A percentile compares a stretch with the other conserved stretches of the same genome.
Evolutionary conservation across 2,888 invertebrate genomes (phyloP).

Genomic region (Agapetus fuscipes): DNA sequence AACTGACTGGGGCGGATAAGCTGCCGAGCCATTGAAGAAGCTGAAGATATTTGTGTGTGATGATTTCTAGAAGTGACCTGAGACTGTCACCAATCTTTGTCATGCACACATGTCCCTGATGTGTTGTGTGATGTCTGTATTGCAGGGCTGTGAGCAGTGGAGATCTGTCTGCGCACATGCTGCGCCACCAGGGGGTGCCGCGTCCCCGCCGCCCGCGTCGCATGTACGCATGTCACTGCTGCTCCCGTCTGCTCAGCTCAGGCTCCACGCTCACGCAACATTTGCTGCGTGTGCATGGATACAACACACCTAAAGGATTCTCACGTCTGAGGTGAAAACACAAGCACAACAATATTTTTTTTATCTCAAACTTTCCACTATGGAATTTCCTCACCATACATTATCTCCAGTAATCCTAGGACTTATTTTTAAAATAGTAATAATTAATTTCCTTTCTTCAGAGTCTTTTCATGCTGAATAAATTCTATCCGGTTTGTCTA

Average conservation of each 20-base stretch:
- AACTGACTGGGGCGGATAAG: no score
- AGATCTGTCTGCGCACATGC: slow-evolving; percentile 49
- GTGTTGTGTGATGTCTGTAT: no score
- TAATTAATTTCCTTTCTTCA: background rate
- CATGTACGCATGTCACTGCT: slow-evolving; percentile 61
- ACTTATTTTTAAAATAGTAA: no score
- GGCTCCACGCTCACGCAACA: slow-evolving; percentile 62
- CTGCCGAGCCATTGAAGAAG: no score
- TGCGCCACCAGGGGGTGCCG: slow-evolving; percentile 29
- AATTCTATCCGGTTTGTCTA: slow-evolving; percentile 2
- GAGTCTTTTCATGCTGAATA: background rate
- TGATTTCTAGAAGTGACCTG: no score
- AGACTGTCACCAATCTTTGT: no score
- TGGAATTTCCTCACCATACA: no score
- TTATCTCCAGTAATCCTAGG: no score
- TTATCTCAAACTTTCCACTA: no score
- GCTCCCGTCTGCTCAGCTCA: slow-evolving; percentile 55
- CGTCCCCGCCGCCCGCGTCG: slow-evolving; percentile 21
- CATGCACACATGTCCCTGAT: no score
- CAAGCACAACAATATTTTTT: no score
- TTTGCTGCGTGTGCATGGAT: slow-evolving; percentile 59
- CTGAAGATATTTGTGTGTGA: no score
- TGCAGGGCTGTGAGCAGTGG: slow-evolving; percentile 48
- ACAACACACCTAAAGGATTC: slow-evolving; percentile 66
- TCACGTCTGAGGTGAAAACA: slow-evolving; percentile 61